Evolutionary conservation across 2,113 vertebrate genomes (phyloP).

Genomic region (Phylloscopus whistleri): DNA sequence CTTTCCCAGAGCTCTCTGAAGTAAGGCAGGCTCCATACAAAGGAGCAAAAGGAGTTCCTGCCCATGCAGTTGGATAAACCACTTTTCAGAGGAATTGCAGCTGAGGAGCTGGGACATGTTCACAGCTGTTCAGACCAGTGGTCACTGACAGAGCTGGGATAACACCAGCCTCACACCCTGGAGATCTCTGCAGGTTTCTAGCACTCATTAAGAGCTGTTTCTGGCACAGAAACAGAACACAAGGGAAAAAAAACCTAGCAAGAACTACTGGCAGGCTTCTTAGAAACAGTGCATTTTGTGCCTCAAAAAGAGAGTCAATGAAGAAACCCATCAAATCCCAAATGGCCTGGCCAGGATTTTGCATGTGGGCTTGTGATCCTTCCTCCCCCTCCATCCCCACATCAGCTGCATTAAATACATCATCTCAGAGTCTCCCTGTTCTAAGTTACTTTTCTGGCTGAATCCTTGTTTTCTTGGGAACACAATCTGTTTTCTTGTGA

Average conservation of each 20-base stretch:
- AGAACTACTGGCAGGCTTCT: background rate
- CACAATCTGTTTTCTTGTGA: background rate
- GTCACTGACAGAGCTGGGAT: background rate
- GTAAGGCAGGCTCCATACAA: background rate
- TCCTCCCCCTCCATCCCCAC: background rate
- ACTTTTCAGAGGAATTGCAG: background rate
- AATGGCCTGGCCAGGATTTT: background rate
- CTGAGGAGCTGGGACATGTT: background rate
- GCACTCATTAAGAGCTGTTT: slow-evolving; percentile 47
- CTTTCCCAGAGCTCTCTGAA: background rate
- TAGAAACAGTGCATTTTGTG: background rate
- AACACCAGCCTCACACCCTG: background rate
- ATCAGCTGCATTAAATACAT: background rate
- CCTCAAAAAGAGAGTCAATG: background rate
- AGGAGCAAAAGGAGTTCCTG: background rate
- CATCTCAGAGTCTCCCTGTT: background rate
- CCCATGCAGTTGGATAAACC: background rate
- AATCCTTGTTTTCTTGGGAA: background rate
- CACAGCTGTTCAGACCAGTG: background rate
- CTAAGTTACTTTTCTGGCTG: background rate
- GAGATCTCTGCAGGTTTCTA: slow-evolving; percentile 24
- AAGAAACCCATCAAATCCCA: background rate
- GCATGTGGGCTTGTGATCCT: background rate
- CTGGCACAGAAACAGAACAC: slow-evolving; percentile 4
- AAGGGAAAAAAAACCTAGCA: background rate